A percentile compares a stretch with the other conserved stretches of the same genome.
phyloP scores from a whole-genome alignment of 2,888 invertebrate species.

The Rhingia rostrata region DNA sequence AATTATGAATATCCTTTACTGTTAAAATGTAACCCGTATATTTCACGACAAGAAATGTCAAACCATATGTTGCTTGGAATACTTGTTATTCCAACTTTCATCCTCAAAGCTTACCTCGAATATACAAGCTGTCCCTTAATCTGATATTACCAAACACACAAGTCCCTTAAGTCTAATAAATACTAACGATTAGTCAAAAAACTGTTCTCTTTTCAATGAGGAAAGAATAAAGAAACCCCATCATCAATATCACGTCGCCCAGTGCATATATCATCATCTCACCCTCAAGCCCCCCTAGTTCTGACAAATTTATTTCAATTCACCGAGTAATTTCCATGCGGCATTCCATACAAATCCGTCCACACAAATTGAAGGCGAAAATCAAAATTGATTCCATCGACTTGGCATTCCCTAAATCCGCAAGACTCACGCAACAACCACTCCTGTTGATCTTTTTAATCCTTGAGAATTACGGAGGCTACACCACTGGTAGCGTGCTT shows the following conservation, averaged over 20 bases:
- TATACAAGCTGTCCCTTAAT: too few species aligned
- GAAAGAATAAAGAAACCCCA: too few species aligned
- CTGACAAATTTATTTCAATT: constrained; percentile 42
- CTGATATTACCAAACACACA: too few species aligned
- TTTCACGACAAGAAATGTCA: too few species aligned
- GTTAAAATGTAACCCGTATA: too few species aligned
- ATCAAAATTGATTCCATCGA: constrained; percentile 44
- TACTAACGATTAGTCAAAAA: too few species aligned
- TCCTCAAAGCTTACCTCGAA: too few species aligned
- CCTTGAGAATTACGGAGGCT: constrained; percentile 16
- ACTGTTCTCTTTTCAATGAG: too few species aligned
- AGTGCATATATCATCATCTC: background rate
- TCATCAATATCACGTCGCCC: background rate
- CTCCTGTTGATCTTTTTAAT: constrained; percentile 59
- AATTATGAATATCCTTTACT: too few species aligned
- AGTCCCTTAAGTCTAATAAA: too few species aligned
- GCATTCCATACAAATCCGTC: constrained; percentile 26
- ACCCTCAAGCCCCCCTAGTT: background rate
- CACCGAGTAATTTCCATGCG: constrained; percentile 42
- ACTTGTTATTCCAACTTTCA: too few species aligned
- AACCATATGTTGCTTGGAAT: too few species aligned
- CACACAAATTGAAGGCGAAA: constrained; percentile 34
- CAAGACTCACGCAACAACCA: background rate
- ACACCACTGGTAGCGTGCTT: background rate
- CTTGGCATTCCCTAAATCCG: background rate